phyloP scores from a whole-genome alignment of 2,797 vertebrate genomes.

The Coluber constrictor region DNA sequence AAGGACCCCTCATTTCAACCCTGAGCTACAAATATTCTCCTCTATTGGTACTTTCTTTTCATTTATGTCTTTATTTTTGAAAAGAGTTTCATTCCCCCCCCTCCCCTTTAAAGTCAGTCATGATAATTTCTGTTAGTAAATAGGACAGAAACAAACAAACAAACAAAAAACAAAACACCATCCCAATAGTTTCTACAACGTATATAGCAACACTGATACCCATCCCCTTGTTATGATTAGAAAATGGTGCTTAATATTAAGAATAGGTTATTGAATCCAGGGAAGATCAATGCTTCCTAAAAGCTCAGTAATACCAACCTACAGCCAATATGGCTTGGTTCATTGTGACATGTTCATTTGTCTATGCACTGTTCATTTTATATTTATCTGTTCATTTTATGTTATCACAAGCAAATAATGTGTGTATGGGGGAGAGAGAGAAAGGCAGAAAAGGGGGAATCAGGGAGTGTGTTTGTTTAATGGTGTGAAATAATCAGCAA shows the following conservation, averaged over 20 bases:
- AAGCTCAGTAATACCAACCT: background rate
- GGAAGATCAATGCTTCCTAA: background rate
- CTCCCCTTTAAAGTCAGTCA: background rate
- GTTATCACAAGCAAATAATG: background rate
- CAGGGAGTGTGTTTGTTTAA: background rate
- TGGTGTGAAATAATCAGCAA: background rate
- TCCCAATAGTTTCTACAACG: background rate
- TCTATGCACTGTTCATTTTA: background rate
- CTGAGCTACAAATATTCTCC: background rate
- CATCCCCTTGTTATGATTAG: background rate
- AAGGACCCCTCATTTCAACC: background rate
- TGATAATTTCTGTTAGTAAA: background rate
- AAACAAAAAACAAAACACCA: background rate
- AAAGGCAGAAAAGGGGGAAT: background rate
- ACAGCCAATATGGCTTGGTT: background rate
- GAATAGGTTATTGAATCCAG: background rate
- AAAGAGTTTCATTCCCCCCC: background rate
- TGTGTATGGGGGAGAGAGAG: background rate
- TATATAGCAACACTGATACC: background rate
- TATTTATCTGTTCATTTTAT: background rate
- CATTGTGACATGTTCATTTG: background rate
- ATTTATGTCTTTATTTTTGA: background rate
- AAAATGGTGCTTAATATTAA: background rate
- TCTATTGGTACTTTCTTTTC: background rate
- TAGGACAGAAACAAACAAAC: background rate